A percentile compares a stretch with the other conserved stretches of the same genome.
phyloP scores from a whole-genome alignment of 2,888 invertebrate genomes.

The Platerodrilus igneus region DNA sequence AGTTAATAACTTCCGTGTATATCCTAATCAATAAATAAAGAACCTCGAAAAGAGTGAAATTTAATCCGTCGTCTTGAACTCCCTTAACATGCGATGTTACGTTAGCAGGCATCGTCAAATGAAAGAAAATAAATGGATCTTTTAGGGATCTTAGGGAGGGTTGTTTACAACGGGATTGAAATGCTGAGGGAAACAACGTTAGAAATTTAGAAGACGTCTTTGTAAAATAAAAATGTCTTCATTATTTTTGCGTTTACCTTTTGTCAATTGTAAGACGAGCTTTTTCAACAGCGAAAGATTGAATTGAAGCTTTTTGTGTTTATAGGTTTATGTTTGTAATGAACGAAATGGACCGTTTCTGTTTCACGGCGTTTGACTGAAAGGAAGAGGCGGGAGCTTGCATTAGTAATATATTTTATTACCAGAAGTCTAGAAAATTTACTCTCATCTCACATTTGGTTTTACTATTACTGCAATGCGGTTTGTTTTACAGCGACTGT shows the following conservation, averaged over 20 bases:
- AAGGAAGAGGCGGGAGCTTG: too few relatives aligned
- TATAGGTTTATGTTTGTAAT: too few relatives aligned
- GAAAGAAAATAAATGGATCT: constrained; percentile 45
- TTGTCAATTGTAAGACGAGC: constrained; percentile 23
- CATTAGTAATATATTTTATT: constrained; percentile 24
- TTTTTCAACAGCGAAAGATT: too few relatives aligned
- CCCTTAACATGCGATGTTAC: constrained; percentile 27
- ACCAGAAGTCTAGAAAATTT: constrained; percentile 23
- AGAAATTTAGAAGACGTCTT: constrained; percentile 30
- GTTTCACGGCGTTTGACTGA: too few relatives aligned
- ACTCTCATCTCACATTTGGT: constrained; percentile 27
- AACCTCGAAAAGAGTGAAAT: constrained; percentile 28
- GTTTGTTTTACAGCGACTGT: constrained; percentile 28
- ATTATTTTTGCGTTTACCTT: constrained; percentile 26
- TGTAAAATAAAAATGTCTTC: constrained; percentile 33
- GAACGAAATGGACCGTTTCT: too few relatives aligned
- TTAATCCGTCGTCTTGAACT: constrained; percentile 24
- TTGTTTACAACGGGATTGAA: constrained; percentile 35
- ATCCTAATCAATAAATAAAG: constrained; percentile 24
- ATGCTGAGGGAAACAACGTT: constrained; percentile 29
- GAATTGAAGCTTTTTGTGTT: too few relatives aligned
- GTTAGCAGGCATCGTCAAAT: too few relatives aligned
- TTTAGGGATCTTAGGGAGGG: constrained; percentile 38
- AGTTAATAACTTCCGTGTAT: constrained; percentile 22
- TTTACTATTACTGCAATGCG: constrained; percentile 31